Evolutionary conservation across 1,140 invertebrate genomes (phyloP), one percentile per base, ranked within the genome.

Genomic region (Sesamia nonagrioides): DNA sequence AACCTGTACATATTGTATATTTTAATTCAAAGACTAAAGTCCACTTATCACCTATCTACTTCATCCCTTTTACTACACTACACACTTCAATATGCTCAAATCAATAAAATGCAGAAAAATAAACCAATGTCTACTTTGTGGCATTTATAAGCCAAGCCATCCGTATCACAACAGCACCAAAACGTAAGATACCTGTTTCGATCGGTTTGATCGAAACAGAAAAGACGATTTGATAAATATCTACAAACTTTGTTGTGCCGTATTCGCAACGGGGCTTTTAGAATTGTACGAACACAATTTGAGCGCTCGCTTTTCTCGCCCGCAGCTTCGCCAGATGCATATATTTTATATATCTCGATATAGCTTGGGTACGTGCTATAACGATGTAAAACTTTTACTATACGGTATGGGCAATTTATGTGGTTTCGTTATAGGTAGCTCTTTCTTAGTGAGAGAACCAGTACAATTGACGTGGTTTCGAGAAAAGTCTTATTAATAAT

Each of bases 151-250:
- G 7, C 71, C n/a, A 45, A 74, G 7, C 71, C n/a, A 68, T n/a
- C 21, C 6, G 9, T 11, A 73, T 63, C 69, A 5, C 7, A 42
- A 68, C 35, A 37, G 54, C 0, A 72, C 15, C 37, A 33, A n/a
- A 37, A 54, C 8, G 18, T 63, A 37, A 48, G 35, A 77, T 72
- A 76, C 54, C 68, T 71, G 66, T 7, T 63, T 63, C 61, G 54
- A 54, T 63, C 68, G 58, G 71, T 86, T 75, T 79, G 75, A 61
- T 66, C 80, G 68, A 86, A 85, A 85, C 82, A 88, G 79, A 88
- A 83, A 85, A 84, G 84, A 82, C 82, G 84, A 88, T 90, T 88
- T 90, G 84, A 90, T 90, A 86, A 90, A 90, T 89, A 89, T 89
- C 86, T 83, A 81, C 79, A 90, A 86, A 89, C 75, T 85, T 86